These are phyloP conservation scores for Phaetusa simplex DNA, from an alignment of 2,113 vertebrate species.

Conservation along the genomic window DNA sequence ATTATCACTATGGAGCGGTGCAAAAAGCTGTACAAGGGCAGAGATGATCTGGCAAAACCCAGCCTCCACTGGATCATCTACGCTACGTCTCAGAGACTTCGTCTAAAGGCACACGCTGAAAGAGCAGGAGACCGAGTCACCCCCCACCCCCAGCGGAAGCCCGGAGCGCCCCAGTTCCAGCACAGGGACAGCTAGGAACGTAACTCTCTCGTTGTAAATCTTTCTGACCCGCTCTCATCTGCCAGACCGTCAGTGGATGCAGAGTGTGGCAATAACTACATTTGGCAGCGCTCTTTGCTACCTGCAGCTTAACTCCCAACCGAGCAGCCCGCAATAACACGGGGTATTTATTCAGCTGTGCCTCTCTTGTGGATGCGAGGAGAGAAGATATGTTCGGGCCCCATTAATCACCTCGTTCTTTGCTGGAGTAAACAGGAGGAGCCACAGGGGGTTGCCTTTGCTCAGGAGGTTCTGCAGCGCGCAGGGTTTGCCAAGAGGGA, in stretches of 20 bases:
- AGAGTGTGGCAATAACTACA: not conserved
- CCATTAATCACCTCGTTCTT: constrained; percentile 88
- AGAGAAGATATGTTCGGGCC: constrained; percentile 83
- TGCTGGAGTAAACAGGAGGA: constrained; percentile 81
- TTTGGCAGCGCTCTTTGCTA: constrained; percentile 34
- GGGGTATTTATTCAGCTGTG: constrained; percentile 91
- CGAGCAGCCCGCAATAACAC: constrained; percentile 51
- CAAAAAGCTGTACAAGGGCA: not conserved
- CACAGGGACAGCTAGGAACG: not conserved
- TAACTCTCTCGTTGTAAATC: not conserved
- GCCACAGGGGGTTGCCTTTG: constrained; percentile 65
- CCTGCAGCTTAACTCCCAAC: constrained; percentile 15
- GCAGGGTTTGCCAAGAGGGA: not conserved
- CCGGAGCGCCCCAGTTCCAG: not conserved
- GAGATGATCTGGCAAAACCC: not conserved
- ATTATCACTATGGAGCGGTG: not conserved
- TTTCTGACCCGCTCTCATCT: fast-evolving
- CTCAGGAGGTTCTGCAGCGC: not conserved
- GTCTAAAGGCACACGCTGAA: not conserved
- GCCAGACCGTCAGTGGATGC: not conserved
- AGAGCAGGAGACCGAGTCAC: not conserved
- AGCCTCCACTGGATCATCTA: too few species aligned
- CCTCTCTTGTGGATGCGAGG: constrained; percentile 69
- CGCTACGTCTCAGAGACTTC: not conserved
- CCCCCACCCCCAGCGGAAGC: not conserved